These are phyloP conservation scores for Lota lota DNA, from an alignment of 2,113 vertebrate genomes.

Conservation along the genomic window DNA sequence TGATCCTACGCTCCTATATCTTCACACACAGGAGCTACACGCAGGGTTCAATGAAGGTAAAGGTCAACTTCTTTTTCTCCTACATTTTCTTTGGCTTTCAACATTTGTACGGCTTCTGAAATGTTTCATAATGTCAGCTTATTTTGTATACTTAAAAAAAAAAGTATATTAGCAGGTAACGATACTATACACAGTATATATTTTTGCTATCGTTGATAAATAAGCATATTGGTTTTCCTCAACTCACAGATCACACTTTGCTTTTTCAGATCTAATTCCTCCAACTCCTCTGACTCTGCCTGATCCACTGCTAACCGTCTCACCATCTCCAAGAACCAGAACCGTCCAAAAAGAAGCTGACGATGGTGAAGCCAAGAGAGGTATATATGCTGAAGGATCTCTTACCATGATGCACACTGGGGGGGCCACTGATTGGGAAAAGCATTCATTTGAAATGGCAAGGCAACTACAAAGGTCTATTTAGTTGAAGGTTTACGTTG, in stretches of 20 bases:
- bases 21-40: constrained; percentile 82
- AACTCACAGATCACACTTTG: constrained; percentile 17
- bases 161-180: no score
- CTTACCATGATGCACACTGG: no score
- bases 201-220: neutral
- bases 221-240: neutral
- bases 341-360: constrained; percentile 44
- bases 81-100: constrained; percentile 1
- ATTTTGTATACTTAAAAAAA: neutral
- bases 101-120: constrained; percentile 14
- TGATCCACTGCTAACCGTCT: constrained; percentile 76
- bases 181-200: no score
- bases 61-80: constrained; percentile 4
- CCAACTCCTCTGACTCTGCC: constrained; percentile 68
- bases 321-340: constrained; percentile 68
- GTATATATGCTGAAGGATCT: constrained; percentile 58
- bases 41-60: constrained; percentile 81
- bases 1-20: constrained; percentile 62
- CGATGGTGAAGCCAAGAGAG: constrained; percentile 80
- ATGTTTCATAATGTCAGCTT: neutral
- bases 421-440: no score
- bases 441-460: no score
- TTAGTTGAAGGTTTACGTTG: no score
- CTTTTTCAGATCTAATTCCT: constrained; percentile 23
- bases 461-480: no score